Conservation (phyloP, 2,113 vertebrate species). For the Menidia beryllina region DNA sequence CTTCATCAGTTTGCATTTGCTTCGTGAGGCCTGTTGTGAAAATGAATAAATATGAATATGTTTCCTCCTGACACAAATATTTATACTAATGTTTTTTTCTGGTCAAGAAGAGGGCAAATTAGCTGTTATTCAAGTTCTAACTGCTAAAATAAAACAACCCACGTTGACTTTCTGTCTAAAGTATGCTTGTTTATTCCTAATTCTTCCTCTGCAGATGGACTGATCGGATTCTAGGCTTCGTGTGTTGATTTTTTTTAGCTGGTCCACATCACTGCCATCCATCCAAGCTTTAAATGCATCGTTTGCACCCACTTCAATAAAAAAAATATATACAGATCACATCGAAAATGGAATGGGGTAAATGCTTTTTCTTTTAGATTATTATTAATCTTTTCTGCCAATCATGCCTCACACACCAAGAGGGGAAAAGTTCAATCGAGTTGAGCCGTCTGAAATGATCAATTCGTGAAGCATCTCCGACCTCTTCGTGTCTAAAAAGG, state of each 20-base stretch:
- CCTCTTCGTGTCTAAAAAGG: conserved; percentile 42
- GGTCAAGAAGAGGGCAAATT: no score
- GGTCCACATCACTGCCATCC: conserved; percentile 63
- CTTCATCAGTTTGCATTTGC: conserved; percentile 23
- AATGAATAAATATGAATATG: conserved; percentile 31
- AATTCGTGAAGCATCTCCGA: conserved; percentile 29
- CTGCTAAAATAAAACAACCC: no score
- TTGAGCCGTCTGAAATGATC: conserved; percentile 41
- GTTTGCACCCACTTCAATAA: conserved; percentile 59
- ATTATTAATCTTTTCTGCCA: conserved; percentile 30
- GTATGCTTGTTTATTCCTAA: conserved; percentile 19
- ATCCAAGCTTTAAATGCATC: conserved; percentile 62
- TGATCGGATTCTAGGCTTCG: conserved; percentile 31
- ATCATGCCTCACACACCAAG: conserved; percentile 24
- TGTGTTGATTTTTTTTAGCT: conserved; percentile 70
- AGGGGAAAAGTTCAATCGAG: neutral
- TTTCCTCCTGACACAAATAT: neutral
- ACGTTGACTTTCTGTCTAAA: conserved; percentile 26
- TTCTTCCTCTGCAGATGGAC: no score
- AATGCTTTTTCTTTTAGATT: conserved; percentile 1
- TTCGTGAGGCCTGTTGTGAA: conserved; percentile 23
- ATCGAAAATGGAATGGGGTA: conserved; percentile 61
- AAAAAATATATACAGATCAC: conserved; percentile 58
- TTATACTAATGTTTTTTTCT: conserved; percentile 27
- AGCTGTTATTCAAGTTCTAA: no score